Evolutionary conservation across 2,888 invertebrate species (phyloP), one percentile per base, ranked within the genome.

Genomic region (Cephus spinipes): DNA sequence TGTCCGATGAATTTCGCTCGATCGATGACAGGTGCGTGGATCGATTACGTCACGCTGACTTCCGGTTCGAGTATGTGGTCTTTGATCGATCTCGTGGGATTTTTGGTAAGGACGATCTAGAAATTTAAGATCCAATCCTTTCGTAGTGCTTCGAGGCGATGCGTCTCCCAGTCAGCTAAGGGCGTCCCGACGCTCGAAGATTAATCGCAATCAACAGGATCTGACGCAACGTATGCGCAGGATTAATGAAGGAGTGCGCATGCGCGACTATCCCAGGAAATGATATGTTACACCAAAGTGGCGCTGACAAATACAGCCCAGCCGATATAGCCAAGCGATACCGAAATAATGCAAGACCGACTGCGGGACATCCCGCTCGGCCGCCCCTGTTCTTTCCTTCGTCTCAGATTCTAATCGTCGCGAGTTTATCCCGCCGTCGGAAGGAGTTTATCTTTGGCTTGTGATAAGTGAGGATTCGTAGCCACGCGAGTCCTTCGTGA

Each of bases 191-290:
- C 11, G 35, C 75, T 23, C 68, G 78, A 78, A 75, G 78, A 78
- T 78, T 78, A 78, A 78, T 78, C 75, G 78, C 78, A 73, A 78
- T 78, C 78, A 78, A 78, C 78, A 76, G 76, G 78, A 78, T 73
- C 78, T 78, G 78, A 78, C 78, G 78, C n/a, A 78, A 78, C 78
- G 76, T 71, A 76, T 78, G 78, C 73, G 69, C 75, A 31, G 73
- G 78, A 78, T 78, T 78, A 78, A 78, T 76, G 78, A 76, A 73
- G 36, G 76, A 69, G 75, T 40, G 35, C 68, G 40, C 34, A 32
- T 36, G 55, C 73, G 30, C 15, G 23, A 33, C 33, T 68, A 34
- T 68, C 30, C 76, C 78, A 78, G 78, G 78, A 78, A 78, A 78
- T 78, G 78, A 78, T 78, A 78, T 73, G 75, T 76, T 78, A 78